phyloP scores from a whole-genome alignment of 2,113 vertebrate species.

The Phainopepla nitens region DNA sequence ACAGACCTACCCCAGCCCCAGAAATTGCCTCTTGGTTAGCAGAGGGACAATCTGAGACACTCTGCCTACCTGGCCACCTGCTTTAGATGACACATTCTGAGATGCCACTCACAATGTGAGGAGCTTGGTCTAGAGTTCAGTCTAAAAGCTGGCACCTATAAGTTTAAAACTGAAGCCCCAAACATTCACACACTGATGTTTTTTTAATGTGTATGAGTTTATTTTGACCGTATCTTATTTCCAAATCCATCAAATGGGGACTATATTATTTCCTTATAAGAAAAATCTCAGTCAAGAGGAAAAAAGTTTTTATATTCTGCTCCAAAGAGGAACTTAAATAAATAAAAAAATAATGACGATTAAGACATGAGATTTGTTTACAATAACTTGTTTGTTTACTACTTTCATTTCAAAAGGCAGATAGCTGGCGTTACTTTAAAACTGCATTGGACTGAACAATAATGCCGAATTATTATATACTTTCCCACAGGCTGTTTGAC shows the following conservation, averaged over 20 bases:
- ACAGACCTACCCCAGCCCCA: not conserved
- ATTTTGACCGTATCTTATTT: not conserved
- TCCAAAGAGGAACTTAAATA: not conserved
- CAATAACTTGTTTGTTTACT: not conserved
- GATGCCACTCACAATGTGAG: not conserved
- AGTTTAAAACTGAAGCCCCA: not conserved
- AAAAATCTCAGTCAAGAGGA: not conserved
- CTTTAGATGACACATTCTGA: not conserved
- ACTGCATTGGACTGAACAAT: not conserved
- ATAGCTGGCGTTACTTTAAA: not conserved
- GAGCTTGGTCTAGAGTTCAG: not conserved
- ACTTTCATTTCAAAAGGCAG: not conserved
- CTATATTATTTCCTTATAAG: not conserved
- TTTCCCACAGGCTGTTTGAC: not conserved
- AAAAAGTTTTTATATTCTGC: not conserved
- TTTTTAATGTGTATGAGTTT: not conserved
- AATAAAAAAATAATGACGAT: not conserved
- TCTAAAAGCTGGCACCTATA: not conserved
- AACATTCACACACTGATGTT: not conserved
- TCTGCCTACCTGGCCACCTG: not conserved
- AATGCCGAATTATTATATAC: not conserved
- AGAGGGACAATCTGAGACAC: not conserved
- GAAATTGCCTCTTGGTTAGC: not conserved
- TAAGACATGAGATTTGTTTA: not conserved
- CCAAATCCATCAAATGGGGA: not conserved